Base-by-base conservation (phyloP, 2,888 invertebrate species). In the Zygogramma bicolorata region DNA sequence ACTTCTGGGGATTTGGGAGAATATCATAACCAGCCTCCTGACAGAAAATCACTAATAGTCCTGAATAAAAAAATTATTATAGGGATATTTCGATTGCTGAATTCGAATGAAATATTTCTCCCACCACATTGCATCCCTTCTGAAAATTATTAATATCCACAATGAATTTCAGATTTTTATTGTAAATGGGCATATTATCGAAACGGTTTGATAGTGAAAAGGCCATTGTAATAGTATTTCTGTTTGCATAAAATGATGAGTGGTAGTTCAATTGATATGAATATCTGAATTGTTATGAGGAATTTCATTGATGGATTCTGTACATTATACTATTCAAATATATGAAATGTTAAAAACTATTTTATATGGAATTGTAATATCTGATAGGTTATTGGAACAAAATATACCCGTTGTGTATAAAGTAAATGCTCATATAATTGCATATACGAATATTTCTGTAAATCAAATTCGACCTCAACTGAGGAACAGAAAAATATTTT, bases 351-450 rank as follows among this genome's bases (percentile, higher is more conserved):
- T 76, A 70, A 70, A 65, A 66, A 71, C 59, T 76, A 70, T 76
- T 76, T 76, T 76, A 74, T 76, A 76, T 74, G 74, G 69, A 68
- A 71, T 60, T 63, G 70, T 76, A 73, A 73, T 74, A 72, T 70
- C 46, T 71, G 53, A 65, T 34, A 57, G 34, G 49, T 25, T 68
- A 58, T 66, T 49, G 15, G 31, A 46, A 38, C 27, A 22, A 61
- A 61, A 40, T 61, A 61, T 61, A 31, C 58, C 57, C 67, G 65
- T 58, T 63, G 49, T 72, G 65, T 68, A 72, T 68, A 65, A 60
- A 68, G 46, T 20, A 10, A 27, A 65, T 67, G 65, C 57, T 65
- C 61, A 34, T 46, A 20, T 65, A 70, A 61, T 25, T 73, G 60
- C 70, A 70, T 70, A 65, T 66, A 71, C 71, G 67, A 53, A 29